Evolutionary conservation across 2,888 invertebrate genomes (phyloP).

Genomic region (Drosophila lacicola): DNA sequence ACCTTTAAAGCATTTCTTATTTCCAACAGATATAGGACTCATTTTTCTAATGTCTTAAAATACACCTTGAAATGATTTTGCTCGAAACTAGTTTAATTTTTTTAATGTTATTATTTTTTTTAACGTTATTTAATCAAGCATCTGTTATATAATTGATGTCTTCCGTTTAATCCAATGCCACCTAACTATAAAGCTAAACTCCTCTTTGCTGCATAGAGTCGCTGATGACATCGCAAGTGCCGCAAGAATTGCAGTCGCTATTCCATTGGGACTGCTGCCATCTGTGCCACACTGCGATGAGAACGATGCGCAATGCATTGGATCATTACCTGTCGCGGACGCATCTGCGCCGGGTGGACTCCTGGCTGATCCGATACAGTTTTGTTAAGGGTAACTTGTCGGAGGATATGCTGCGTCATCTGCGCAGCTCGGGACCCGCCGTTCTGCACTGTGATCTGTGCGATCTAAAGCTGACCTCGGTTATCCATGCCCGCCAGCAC

Average conservation of each 20-base stretch:
- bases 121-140: no score
- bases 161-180: neutral
- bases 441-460: conserved; percentile 65
- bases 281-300: conserved; percentile 55
- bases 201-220: conserved; percentile 9
- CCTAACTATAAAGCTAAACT: no score
- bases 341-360: conserved; percentile 58
- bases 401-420: conserved; percentile 32
- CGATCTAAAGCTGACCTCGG: conserved; percentile 66
- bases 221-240: conserved; percentile 13
- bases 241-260: conserved; percentile 50
- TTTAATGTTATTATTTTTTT: no score
- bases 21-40: no score
- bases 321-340: conserved; percentile 63
- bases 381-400: conserved; percentile 28
- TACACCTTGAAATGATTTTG: no score
- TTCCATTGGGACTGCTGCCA: conserved; percentile 65
- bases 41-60: no score
- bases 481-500: conserved; percentile 64
- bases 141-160: no score
- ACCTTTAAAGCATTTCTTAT: no score
- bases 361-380: conserved; percentile 55
- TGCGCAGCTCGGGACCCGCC: conserved; percentile 42
- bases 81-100: no score
- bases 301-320: conserved; percentile 58